These are phyloP conservation scores for Tragelaphus buxtoni DNA, from an alignment of 2,113 vertebrate species.

Conservation along the genomic window DNA sequence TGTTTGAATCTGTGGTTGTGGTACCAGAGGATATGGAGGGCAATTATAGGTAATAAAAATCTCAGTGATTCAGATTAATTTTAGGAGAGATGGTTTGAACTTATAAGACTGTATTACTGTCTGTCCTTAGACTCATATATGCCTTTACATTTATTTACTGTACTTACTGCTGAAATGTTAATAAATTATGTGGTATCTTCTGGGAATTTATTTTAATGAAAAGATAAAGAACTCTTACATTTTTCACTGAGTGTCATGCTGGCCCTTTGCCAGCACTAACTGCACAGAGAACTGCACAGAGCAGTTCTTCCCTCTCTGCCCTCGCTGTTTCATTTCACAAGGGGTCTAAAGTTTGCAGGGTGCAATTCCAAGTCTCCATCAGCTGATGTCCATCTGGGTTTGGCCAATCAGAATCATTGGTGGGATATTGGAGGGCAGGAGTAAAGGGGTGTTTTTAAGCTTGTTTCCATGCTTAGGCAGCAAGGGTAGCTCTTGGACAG, in stretches of 20 bases:
- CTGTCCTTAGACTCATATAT: neutral
- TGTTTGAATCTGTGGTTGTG: neutral
- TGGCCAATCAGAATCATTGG: neutral
- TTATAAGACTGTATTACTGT: neutral
- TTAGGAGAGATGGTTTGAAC: neutral
- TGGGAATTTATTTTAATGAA: neutral
- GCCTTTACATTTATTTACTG: neutral
- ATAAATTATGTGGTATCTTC: neutral
- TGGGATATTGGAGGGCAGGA: neutral
- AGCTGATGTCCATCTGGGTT: neutral
- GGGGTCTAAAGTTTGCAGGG: neutral
- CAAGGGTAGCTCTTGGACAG: neutral
- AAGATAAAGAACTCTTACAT: neutral
- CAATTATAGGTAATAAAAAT: neutral
- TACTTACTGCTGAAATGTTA: neutral
- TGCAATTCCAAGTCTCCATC: neutral
- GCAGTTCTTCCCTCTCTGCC: neutral
- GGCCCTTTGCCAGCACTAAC: neutral
- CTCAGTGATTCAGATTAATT: neutral
- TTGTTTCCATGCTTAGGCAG: neutral
- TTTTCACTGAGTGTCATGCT: neutral
- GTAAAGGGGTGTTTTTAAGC: neutral
- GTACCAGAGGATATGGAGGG: neutral
- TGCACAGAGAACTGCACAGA: neutral
- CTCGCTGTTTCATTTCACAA: neutral